phyloP scores from a whole-genome alignment of 2,888 invertebrate species.

The Spatulosminthurus flaviceps region DNA sequence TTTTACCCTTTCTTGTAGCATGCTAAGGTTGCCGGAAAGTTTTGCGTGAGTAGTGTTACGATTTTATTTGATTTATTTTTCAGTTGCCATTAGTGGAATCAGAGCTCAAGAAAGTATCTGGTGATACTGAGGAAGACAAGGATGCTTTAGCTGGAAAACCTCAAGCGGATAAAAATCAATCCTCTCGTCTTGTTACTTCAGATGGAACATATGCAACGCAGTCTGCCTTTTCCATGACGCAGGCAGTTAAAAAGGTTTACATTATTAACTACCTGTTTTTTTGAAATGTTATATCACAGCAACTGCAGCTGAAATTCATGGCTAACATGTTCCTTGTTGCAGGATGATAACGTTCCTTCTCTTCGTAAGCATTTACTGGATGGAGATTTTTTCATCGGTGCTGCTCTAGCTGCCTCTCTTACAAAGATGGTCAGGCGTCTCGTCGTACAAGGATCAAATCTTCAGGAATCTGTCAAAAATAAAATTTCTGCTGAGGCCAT shows the following conservation, averaged over 20 bases:
- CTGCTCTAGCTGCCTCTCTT: constrained; percentile 88
- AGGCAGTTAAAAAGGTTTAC: constrained; percentile 56
- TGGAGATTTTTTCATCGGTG: constrained; percentile 96
- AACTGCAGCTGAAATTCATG: no score
- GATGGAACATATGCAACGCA: constrained; percentile 99
- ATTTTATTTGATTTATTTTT: no score
- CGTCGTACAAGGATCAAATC: constrained; percentile 62
- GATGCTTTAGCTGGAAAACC: constrained; percentile 65
- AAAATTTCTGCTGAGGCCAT: constrained; percentile 83
- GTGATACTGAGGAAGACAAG: constrained; percentile 71
- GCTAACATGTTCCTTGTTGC: not conserved
- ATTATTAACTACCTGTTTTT: no score
- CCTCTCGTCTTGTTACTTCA: constrained; percentile 81
- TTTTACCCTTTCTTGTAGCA: no score
- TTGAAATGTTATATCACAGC: no score
- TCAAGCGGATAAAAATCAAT: constrained; percentile 45
- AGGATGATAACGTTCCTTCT: constrained; percentile 76
- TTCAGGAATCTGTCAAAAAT: constrained; percentile 66
- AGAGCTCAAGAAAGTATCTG: constrained; percentile 76
- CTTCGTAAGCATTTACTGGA: constrained; percentile 88
- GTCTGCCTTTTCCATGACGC: constrained; percentile 85
- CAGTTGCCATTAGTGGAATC: constrained; percentile 73
- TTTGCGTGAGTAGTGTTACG: no score
- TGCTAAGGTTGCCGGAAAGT: no score
- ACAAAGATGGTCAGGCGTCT: constrained; percentile 85